phyloP scores from a whole-genome alignment of 2,113 vertebrate species.

The Ptychochromis oligacanthus region DNA sequence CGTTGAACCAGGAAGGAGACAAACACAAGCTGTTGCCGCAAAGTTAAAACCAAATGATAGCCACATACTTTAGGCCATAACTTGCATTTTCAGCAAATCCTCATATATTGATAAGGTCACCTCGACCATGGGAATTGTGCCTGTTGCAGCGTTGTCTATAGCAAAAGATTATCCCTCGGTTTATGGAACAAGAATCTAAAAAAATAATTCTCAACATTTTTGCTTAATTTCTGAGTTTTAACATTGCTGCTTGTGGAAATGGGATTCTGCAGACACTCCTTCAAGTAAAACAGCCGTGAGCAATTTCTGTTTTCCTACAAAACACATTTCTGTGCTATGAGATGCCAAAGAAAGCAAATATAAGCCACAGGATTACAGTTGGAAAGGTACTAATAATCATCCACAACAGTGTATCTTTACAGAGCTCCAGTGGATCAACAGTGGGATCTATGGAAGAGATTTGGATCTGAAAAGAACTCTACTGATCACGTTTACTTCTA shows the following conservation, averaged over 20 bases:
- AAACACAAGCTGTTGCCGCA: background rate
- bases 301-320: conserved; percentile 54
- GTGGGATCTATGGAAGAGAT: background rate
- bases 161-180: conserved; percentile 8
- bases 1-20: background rate
- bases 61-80: background rate
- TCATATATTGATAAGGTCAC: background rate
- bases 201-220: conserved; percentile 55
- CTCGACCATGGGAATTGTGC: conserved; percentile 43
- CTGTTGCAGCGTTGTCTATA: background rate
- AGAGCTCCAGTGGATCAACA: conserved; percentile 40
- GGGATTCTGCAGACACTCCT: conserved; percentile 31
- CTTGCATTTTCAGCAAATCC: background rate
- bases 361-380: conserved; percentile 34
- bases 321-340: conserved; percentile 53
- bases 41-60: background rate
- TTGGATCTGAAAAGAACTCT: background rate
- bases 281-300: conserved; percentile 55
- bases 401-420: conserved; percentile 47
- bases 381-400: conserved; percentile 60
- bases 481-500: background rate
- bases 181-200: conserved; percentile 40
- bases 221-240: conserved; percentile 22
- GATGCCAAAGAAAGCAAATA: conserved; percentile 61
- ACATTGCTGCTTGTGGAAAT: conserved; percentile 4